Conservation (phyloP, 2,888 invertebrate genomes). For the Noctua janthe region DNA sequence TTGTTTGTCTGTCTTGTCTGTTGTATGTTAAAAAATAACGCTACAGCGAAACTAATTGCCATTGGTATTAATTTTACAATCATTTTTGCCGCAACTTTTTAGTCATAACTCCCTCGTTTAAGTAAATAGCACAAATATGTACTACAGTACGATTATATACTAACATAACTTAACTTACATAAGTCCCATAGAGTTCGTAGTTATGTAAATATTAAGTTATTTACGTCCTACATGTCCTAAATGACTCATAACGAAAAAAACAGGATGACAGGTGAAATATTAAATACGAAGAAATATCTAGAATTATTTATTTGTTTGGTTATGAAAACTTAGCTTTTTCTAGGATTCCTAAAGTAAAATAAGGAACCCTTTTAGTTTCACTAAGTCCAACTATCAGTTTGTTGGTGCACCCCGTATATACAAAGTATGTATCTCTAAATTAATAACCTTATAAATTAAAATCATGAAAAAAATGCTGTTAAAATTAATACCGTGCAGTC, state of each 20-base stretch:
- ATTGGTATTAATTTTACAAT: no score
- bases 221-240: background rate
- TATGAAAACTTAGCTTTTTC: conserved; percentile 9
- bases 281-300: conserved; percentile 16
- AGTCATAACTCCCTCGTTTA: no score
- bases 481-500: background rate
- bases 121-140: no score
- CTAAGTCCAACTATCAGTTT: background rate
- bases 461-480: background rate
- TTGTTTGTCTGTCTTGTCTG: no score
- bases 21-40: no score
- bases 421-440: no score
- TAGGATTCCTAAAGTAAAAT: background rate
- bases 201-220: conserved; percentile 17
- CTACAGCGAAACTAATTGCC: no score
- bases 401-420: background rate
- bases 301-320: conserved; percentile 25
- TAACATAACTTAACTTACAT: no score
- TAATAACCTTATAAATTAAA: no score
- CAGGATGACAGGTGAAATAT: conserved; percentile 4
- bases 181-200: background rate
- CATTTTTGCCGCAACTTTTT: background rate
- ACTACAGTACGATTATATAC: no score
- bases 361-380: background rate
- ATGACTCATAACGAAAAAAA: conserved; percentile 14